Base-by-base conservation (phyloP, 2,888 invertebrate species). In the Mythimna loreyi region DNA sequence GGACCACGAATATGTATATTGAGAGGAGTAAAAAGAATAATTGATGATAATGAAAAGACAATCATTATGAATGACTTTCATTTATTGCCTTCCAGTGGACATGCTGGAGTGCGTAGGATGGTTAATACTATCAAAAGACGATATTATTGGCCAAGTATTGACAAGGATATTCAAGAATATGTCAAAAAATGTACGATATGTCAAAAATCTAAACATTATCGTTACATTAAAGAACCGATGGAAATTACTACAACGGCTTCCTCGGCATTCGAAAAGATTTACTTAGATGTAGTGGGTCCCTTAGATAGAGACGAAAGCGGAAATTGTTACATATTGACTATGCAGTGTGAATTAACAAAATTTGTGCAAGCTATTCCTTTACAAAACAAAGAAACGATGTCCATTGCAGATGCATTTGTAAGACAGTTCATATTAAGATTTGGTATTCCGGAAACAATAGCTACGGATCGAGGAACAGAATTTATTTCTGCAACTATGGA, bases 41-140 rank as follows among this genome's bases (percentile, higher is more conserved):
- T 0, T 25, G 28, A 57, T 16, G 47, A 55, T 21, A 28, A 64
- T 0, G 69, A 69, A 11, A 69, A 55, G 2, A 33, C 4, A 7
- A 5, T 71, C 1, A 71, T 66, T 13, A 50, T 71, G 13, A 66
- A 71, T 33, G 66, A 71, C 9, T 71, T 62, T 7, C 71, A 71
- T 53, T 47, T 71, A 25, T 11, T 71, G 8, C 74, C 66, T 3
- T 23, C 67, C 8, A 72, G 65, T 47, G 68, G 72, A 9, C 66
- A 75, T 56, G 66, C 68, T 25, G 73, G 76, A 8, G 47, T 77
- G 11, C 58, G 69, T 6, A 61, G 73, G 43, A 73, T 73, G 66
- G 7, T 63, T 7, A 72, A 69, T 63, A 72, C 30, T 1, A 75
- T 72, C 16, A 66, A 69, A 28, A 67, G 9, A 40, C 3, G 33